Base-by-base conservation (phyloP, 2,113 vertebrate genomes). In the Oxygymnocypris stewartii region DNA sequence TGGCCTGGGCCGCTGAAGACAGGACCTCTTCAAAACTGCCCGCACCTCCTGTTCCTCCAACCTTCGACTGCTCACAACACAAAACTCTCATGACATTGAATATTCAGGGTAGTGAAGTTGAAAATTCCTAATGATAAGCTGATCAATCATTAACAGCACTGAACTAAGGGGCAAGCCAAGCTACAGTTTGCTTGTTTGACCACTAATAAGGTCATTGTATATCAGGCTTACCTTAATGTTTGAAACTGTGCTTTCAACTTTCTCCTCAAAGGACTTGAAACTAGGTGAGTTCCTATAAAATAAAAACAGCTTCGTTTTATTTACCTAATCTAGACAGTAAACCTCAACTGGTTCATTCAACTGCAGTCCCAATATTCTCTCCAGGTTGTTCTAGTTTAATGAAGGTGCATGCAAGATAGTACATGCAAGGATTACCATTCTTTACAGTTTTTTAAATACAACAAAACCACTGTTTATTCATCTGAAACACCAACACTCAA, bases 191-290 rank as follows among this genome's bases (percentile, higher is more conserved):
- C 75, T 54, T 78, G 84, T 82, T 71, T 87, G 79, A 79, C 61
- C 74, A 42, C 42, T 20, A 69, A 59, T 61, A 67, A 61, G 7
- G 63, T 49, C 49, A 77, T 49, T 37, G 49, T 74, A 78, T 47
- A 76, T 51, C 18, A 44, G 8, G 83, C 83, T 93, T 95, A 99
- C 98, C 97, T 98, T 99, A 90, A 99, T 95, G 89, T 90, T 97
- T 84, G 97, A 95, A 86, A 99, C 97, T 76, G 98, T 99, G 63
- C 86, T 99, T 93, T 99, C 98, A 91, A 99, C 96, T 93, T 97
- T 98, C 90, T 99, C 98, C 92, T 99, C 98, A 94, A 99, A 99
- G 0, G 98, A 97, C 91, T 95, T 98, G 94, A 99, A 99, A 90
- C 97, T 97, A 90, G 97, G 95, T 49, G 97, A 98, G 95, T 99